Percentiles rank a stretch among this genome's conserved stretches.
Evolutionary conservation across 2,113 vertebrate genomes (phyloP).

Genomic region (Periophthalmus modestus): DNA sequence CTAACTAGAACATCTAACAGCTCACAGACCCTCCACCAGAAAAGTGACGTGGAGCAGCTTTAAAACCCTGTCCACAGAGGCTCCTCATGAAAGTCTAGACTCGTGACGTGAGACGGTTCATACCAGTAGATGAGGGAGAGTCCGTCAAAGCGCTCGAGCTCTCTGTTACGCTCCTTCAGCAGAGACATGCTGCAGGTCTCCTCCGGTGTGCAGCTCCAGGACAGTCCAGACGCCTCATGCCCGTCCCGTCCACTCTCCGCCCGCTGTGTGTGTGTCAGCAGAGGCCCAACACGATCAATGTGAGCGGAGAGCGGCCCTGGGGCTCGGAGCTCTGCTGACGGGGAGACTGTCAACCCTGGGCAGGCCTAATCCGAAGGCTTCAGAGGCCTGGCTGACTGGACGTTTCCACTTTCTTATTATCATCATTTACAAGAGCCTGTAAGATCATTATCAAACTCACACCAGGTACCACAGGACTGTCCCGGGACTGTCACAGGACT

Average conservation of each 20-base stretch:
- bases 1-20: no score
- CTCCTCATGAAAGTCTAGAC: not conserved
- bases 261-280: not conserved
- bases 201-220: not conserved
- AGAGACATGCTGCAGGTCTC: slow-evolving; percentile 72
- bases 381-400: no score
- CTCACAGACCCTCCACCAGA: no score
- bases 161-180: slow-evolving; percentile 74
- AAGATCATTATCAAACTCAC: no score
- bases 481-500: no score
- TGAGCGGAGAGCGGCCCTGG: not conserved
- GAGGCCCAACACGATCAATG: not conserved
- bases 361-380: no score
- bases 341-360: no score
- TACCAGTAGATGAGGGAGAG: slow-evolving; percentile 89
- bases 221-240: not conserved
- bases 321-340: no score
- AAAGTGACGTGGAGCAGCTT: no score
- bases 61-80: not conserved
- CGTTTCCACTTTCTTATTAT: no score
- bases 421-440: no score
- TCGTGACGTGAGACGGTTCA: not conserved
- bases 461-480: no score
- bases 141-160: slow-evolving; percentile 83
- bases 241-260: not conserved